Evolutionary conservation across 2,888 invertebrate species (phyloP).

Genomic region (Napeogenes sylphis): DNA sequence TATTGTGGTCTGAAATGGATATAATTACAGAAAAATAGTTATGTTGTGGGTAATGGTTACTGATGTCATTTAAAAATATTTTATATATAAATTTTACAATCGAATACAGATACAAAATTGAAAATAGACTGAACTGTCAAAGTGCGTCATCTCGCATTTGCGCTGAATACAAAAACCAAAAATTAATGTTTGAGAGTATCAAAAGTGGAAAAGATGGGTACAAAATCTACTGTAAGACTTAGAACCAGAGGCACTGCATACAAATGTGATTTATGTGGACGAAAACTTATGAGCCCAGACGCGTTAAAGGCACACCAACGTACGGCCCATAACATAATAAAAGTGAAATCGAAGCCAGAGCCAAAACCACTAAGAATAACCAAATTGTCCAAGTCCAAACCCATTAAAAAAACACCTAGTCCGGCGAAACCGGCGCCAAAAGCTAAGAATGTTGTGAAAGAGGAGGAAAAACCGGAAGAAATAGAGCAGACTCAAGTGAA

Average conservation of each 20-base stretch:
- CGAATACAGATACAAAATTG: conserved; percentile 5
- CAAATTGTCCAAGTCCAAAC: conserved; percentile 14
- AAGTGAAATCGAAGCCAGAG: conserved; percentile 24
- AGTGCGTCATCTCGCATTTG: conserved; percentile 33
- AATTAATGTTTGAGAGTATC: conserved; percentile 18
- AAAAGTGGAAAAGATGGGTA: conserved; percentile 47
- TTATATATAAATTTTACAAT: neutral
- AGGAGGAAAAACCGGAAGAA: conserved; percentile 11
- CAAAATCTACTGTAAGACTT: conserved; percentile 44
- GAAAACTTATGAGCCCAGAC: conserved; percentile 42
- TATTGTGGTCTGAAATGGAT: too few relatives aligned
- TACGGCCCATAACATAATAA: conserved; percentile 37
- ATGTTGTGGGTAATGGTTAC: neutral
- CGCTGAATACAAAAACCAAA: conserved; percentile 9
- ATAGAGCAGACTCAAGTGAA: conserved; percentile 1
- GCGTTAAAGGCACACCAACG: conserved; percentile 46
- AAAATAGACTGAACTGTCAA: conserved; percentile 30
- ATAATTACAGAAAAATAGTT: neutral
- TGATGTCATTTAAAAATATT: conserved; percentile 11
- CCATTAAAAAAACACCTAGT: conserved; percentile 7
- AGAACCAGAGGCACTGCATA: conserved; percentile 40
- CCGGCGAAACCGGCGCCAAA: conserved; percentile 5
- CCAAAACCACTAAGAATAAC: conserved; percentile 21
- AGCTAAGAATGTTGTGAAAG: neutral
- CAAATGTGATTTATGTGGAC: conserved; percentile 51